Base-by-base conservation (phyloP, 2,113 vertebrate genomes). In the Eclectus roratus region DNA sequence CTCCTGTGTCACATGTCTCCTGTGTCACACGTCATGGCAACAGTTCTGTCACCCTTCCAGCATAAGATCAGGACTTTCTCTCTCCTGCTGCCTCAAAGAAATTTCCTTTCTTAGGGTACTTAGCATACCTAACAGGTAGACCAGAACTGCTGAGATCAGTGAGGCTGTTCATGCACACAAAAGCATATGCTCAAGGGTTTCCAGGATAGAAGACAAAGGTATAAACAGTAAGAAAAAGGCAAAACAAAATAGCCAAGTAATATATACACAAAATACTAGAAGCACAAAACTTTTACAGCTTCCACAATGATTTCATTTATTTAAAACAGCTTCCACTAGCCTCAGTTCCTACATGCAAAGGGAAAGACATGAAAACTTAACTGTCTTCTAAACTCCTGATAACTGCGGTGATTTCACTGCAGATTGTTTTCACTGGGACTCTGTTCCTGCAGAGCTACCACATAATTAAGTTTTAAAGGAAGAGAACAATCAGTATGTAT, bases 1-100 rank as follows among this genome's bases (percentile, higher is more conserved):
- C 7, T 28, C 8, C 14, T 17, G 13, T 46, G 27, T 41, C 37
- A 13, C 1, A 0, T n/a, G 16, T 7, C 44, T 28, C 8, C 14
- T 17, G 13, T 46, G 27, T 41, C 37, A 13, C 1, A 0, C 31
- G 16, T 7, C 44, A 72, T 17, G 24, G 37, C 24, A 78, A 73
- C 24, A 28, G 21, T 33, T 58, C 55, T 79, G 50, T 10, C 56
- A n/a, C 33, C 24, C 25, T 53, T 35, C 37, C 25, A 20, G n/a
- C 0, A 1, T 1, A 53, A 35, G 33, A 52, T 13, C 46, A 71
- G 61, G 47, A 76, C 44, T 10, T 28, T 58, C 46, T 27, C 10
- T 35, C 31, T 43, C 7, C 60, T 53, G 9, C 23, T 81, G 70
- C 16, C 23, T 21, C 37, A 24, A 53, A 91, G 28, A 60, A 49